phyloP scores from a whole-genome alignment of 2,113 vertebrate species.

The Gnathonemus echidnorhynchus region DNA sequence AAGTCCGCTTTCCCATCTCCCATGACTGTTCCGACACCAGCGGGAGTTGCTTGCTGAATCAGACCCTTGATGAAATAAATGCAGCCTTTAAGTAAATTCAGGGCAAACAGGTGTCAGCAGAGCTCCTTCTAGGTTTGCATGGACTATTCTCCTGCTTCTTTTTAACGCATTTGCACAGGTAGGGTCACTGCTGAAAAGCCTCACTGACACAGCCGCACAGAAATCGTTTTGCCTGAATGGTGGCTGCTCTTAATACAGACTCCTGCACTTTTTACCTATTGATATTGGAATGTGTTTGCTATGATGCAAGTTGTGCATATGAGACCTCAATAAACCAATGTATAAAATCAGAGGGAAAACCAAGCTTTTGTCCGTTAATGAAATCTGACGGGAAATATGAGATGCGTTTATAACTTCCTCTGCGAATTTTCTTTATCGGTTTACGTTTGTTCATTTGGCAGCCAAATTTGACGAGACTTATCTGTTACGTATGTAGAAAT shows the following conservation, averaged over 20 bases:
- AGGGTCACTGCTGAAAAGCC: neutral
- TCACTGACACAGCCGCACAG: neutral
- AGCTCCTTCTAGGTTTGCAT: conserved; percentile 29
- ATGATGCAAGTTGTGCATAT: conserved; percentile 22
- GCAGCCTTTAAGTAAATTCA: neutral
- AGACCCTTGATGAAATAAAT: neutral
- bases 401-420: neutral
- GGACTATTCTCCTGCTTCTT: conserved; percentile 27
- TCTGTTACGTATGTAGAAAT: neutral
- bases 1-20: neutral
- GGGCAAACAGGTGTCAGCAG: conserved; percentile 1
- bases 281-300: conserved; percentile 32
- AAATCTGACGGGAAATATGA: neutral
- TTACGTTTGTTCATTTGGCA: neutral
- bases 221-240: conserved; percentile 14
- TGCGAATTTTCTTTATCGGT: neutral
- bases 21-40: neutral
- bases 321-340: conserved; percentile 23
- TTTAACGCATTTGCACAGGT: neutral
- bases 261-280: conserved; percentile 20
- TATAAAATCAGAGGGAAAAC: neutral
- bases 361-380: conserved; percentile 7
- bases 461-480: neutral
- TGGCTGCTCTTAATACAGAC: conserved; percentile 14
- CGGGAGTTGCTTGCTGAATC: neutral